Percentiles rank a stretch among this genome's conserved stretches.
Conservation (phyloP, 2,113 vertebrate genomes). For the Narcine bancroftii region DNA sequence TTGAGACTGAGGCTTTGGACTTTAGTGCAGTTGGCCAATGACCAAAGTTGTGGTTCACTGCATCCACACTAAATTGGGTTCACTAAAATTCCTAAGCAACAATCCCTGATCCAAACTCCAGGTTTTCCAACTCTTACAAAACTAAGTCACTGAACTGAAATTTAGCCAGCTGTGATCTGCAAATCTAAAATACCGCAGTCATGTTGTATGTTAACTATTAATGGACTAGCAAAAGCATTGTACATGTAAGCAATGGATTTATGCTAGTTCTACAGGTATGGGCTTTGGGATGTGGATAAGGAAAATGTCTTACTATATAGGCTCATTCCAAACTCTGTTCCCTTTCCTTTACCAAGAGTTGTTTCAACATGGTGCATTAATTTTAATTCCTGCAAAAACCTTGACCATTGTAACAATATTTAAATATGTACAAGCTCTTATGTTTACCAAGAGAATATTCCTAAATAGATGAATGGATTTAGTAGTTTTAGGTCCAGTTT, state of each 20-base stretch:
- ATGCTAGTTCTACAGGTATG: no score
- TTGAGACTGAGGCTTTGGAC: not conserved
- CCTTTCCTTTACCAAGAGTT: not conserved
- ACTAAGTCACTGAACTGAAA: conserved; percentile 23
- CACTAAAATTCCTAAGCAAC: not conserved
- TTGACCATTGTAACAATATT: not conserved
- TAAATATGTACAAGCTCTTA: not conserved
- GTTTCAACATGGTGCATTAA: not conserved
- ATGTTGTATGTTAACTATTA: conserved; percentile 6
- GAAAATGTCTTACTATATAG: not conserved
- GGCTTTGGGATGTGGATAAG: not conserved
- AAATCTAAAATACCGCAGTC: not conserved
- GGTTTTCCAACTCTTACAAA: not conserved
- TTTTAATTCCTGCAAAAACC: not conserved
- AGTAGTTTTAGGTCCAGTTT: not conserved
- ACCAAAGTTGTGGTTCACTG: not conserved
- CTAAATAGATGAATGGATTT: no score
- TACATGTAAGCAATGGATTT: not conserved
- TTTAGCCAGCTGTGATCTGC: not conserved
- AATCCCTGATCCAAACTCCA: conserved; percentile 7
- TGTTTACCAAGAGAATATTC: not conserved
- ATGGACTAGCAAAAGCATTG: not conserved
- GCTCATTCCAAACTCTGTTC: not conserved
- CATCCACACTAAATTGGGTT: not conserved
- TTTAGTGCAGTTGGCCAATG: not conserved